These are phyloP conservation scores for Stratiolaelaps scimitus DNA, from an alignment of 1,140 invertebrate genomes.

Conservation along the genomic window DNA sequence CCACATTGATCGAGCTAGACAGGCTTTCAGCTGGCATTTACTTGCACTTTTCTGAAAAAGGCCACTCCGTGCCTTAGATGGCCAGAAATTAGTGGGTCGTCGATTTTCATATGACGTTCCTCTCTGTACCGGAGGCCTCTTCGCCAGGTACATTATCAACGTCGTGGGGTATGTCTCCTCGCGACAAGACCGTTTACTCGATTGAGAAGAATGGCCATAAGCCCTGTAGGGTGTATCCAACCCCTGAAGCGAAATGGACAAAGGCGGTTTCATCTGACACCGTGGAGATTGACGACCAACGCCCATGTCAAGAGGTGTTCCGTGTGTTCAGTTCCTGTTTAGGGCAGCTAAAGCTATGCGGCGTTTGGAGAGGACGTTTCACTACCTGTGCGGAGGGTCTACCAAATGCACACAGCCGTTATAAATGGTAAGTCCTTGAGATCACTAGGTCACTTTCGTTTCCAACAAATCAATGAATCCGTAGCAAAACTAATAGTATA, in stretches of 20 bases:
- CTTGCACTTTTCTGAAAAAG: neutral
- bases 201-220: no score
- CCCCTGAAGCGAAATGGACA: no score
- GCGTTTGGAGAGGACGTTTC: constrained; percentile 11
- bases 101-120: no score
- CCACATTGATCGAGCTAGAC: neutral
- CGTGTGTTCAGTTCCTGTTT: neutral
- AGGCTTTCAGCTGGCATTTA: neutral
- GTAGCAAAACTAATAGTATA: neutral
- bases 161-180: no score
- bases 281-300: neutral
- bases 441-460: neutral
- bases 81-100: neutral
- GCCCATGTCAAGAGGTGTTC: constrained; percentile 5
- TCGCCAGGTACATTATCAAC: no score
- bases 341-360: neutral
- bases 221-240: no score
- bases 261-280: neutral
- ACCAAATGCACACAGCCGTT: neutral
- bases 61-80: neutral
- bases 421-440: constrained; percentile 12
- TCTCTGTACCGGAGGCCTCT: no score
- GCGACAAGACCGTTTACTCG: no score
- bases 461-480: neutral
- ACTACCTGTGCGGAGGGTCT: neutral